These are phyloP conservation scores for Acanthosepion esculentum DNA, from an alignment of 2,888 invertebrate genomes.

Conservation along the genomic window DNA sequence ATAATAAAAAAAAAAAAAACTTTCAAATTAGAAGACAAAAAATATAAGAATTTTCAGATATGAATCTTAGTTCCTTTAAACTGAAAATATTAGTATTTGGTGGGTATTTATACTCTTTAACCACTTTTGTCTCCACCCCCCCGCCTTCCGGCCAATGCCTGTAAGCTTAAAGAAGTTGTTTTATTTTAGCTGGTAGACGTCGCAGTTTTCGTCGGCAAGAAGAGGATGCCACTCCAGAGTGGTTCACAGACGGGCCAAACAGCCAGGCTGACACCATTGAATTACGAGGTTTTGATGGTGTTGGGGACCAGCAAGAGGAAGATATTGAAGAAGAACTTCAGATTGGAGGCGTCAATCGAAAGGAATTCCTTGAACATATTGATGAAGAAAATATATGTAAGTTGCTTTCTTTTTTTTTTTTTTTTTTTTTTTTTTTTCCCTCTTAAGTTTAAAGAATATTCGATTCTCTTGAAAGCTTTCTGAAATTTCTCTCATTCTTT, in stretches of 20 bases:
- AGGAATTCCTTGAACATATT: conserved; percentile 39
- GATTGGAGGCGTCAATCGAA: neutral
- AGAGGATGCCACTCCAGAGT: conserved; percentile 88
- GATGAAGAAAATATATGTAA: conserved; percentile 35
- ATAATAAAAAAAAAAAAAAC: too few relatives aligned
- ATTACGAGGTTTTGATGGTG: conserved; percentile 89
- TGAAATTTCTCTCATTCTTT: too few relatives aligned
- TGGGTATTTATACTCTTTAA: too few relatives aligned
- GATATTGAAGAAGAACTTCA: conserved; percentile 21
- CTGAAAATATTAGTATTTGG: too few relatives aligned
- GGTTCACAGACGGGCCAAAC: conserved; percentile 89
- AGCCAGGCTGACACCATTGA: conserved; percentile 95
- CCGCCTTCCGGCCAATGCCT: too few relatives aligned
- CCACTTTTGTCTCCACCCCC: too few relatives aligned
- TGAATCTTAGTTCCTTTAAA: too few relatives aligned
- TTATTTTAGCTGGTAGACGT: conserved; percentile 50
- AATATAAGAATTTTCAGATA: too few relatives aligned
- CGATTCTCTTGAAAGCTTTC: too few relatives aligned
- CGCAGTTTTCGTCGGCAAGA: conserved; percentile 52
- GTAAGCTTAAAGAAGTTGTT: too few relatives aligned
- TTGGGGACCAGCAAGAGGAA: conserved; percentile 68
- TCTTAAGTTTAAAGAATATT: too few relatives aligned
- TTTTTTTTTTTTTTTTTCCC: neutral
- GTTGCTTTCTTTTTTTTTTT: conserved; percentile 45
- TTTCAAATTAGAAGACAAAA: too few relatives aligned